Evolutionary conservation across 92 coral and sea anemone genomes (phyloP).

Genomic region (Epizoanthus rinbou): DNA sequence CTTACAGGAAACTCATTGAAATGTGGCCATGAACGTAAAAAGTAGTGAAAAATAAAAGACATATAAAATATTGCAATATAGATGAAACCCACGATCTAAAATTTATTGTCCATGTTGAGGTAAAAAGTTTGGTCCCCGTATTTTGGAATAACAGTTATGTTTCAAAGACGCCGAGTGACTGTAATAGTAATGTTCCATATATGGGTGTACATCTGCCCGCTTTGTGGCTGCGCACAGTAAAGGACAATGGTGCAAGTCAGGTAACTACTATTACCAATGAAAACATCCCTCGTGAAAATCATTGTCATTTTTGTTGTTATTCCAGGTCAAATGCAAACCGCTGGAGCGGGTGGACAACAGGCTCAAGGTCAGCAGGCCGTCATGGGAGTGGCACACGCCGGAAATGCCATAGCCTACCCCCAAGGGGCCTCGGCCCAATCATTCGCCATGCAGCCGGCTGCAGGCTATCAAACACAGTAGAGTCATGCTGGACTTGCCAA

Average conservation of each 20-base stretch:
- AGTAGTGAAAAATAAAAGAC: too few species aligned
- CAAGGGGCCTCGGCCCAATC: slow-evolving; percentile 36
- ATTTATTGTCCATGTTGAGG: too few species aligned
- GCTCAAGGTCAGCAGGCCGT: slow-evolving; percentile 41
- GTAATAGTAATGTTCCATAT: too few species aligned
- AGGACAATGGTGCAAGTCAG: neutral
- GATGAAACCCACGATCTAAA: too few species aligned
- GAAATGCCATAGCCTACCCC: slow-evolving; percentile 37
- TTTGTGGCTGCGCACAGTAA: too few species aligned
- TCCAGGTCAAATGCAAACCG: slow-evolving; percentile 37
- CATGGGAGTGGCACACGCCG: slow-evolving; percentile 36
- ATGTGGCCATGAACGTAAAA: too few species aligned
- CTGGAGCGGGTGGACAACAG: slow-evolving; percentile 21
- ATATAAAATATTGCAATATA: too few species aligned
- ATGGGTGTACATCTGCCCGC: too few species aligned
- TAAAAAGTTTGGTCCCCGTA: too few species aligned
- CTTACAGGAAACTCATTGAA: too few species aligned
- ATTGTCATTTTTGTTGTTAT: neutral
- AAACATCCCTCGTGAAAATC: neutral
- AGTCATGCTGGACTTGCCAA: slow-evolving; percentile 10
- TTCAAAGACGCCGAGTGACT: too few species aligned
- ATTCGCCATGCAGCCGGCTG: slow-evolving; percentile 49
- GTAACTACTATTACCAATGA: neutral
- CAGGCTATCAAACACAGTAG: slow-evolving; percentile 41
- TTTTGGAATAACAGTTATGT: too few species aligned